Base-by-base conservation (phyloP, 2,797 vertebrate species). In the Dromococcyx pavoninus region DNA sequence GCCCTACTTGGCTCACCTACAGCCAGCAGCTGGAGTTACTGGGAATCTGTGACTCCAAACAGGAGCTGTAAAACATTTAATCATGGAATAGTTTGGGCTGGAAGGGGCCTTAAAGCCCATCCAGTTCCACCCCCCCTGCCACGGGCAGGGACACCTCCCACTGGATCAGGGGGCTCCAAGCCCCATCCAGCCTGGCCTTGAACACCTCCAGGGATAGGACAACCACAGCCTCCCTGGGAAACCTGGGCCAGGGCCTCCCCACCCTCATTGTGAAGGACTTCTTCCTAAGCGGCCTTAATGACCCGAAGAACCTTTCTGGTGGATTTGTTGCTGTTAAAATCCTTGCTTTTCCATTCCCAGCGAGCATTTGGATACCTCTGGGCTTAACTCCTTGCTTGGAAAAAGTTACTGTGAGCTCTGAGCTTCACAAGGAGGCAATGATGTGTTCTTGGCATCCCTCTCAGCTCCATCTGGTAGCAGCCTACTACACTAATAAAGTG, bases 401-500 rank as follows among this genome's bases (percentile, higher is more conserved):
- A 91, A 87, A 94, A 91, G 77, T 91, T 82, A 41, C 79, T 3
- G 62, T 88, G 86, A 2, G 57, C 86, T 90, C 65, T 0, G 33
- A 53, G 67, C 60, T 79, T 41, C 62, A 0, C 33, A 14, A 72
- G 80, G 77, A 91, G 90, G 28, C 84, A 79, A 60, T 13, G 74
- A 77, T 65, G 44, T 8, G 48, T 76, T 89, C 91, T 50, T 94
- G 94, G 94, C 94, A 58, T 9, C 2, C 14, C 17, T 61, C 58
- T 33, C 53, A 1, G 11, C 88, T 93, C 93, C 91, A 89, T 73
- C 93, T 94, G 91, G 77, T 77, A 84, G 70, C 85, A 76, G 81
- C 88, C 86, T 37, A 56, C 81, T 51, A 9, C 6, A 4, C 21
- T 35, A 35, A 81, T 67, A 12, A 64, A 85, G 35, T 7, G 41